Base-by-base conservation (phyloP, 2,888 invertebrate genomes). In the Melinopterus prodromus region DNA sequence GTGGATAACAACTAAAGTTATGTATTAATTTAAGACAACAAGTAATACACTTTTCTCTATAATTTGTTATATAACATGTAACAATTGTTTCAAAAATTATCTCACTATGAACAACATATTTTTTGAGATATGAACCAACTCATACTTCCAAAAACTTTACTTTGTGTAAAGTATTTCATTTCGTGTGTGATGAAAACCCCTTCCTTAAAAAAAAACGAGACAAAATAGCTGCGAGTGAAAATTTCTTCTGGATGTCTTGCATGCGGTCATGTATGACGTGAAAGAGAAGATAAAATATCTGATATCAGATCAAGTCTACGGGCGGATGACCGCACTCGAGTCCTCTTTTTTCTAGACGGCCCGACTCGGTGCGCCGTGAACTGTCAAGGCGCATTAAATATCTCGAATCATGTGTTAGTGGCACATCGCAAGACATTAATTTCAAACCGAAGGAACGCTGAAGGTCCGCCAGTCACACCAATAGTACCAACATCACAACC, bases 261-360 rank as follows among this genome's bases (percentile, higher is more conserved):
- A 35, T 15, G 16, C 74, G 74, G 36, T 74, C 74, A 37, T n/a
- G 26, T 74, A 74, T 74, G 74, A 74, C 74, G 74, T 37, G 74
- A 36, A 74, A 74, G 36, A 7, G 35, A 15, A 74, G 35, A 74
- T 74, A 74, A 74, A 74, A 74, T 74, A 74, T 35, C 74, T 37
- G 74, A 74, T 74, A 74, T 74, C 74, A 74, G 74, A 74, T 74
- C 74, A 26, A 35, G 74, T 26, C 74, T 36, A 74, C 16, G 74
- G n/a, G 74, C 35, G 37, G 71, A 53, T 53, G 53, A 53, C 53
- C 53, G 53, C 53, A 6, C 53, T 12, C 9, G 2, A 0, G 53
- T 53, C 3, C 5, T 4, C 14, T 71, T 71, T 71, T 71, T 71
- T 71, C 5, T 16, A 12, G 53, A 12, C 5, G 3, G 53, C 9